Conservation (phyloP, 2,888 invertebrate species). For the Andrena flavipes region DNA sequence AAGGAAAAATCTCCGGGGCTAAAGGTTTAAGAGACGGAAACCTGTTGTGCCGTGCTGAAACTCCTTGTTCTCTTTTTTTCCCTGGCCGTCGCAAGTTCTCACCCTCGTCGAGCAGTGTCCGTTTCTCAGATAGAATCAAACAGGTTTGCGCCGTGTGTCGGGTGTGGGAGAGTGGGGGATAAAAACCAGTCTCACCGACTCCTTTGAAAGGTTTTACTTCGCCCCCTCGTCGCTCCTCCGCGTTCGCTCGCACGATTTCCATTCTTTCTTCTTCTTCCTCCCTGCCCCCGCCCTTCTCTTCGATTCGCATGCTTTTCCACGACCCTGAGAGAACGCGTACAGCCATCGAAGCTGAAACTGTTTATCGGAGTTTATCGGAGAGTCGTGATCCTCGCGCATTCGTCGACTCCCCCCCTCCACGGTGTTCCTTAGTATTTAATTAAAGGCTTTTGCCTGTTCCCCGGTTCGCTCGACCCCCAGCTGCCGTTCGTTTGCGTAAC, state of each 20-base stretch:
- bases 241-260: not conserved
- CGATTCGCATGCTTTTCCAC: not conserved
- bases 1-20: constrained; percentile 55
- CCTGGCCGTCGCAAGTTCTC: constrained; percentile 58
- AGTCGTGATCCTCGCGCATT: constrained; percentile 27
- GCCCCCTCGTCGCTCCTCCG: not conserved
- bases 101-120: constrained; percentile 58
- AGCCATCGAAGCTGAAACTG: constrained; percentile 5
- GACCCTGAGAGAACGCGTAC: constrained; percentile 10
- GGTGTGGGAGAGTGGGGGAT: constrained; percentile 1
- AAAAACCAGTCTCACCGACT: constrained; percentile 61
- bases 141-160: constrained; percentile 58
- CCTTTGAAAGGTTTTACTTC: constrained; percentile 50
- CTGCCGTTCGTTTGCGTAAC: constrained; percentile 1
- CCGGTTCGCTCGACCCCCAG: not conserved
- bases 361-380: constrained; percentile 38
- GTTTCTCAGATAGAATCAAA: constrained; percentile 72
- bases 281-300: not conserved
- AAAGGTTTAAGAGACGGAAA: constrained; percentile 69
- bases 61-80: constrained; percentile 43
- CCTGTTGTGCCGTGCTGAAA: constrained; percentile 64
- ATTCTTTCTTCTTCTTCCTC: not conserved
- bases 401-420: not conserved
- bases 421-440: constrained; percentile 19
- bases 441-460: constrained; percentile 19